These are phyloP conservation scores for Cryptocephalus primarius DNA, from an alignment of 2,888 invertebrate species.

Conservation along the genomic window DNA sequence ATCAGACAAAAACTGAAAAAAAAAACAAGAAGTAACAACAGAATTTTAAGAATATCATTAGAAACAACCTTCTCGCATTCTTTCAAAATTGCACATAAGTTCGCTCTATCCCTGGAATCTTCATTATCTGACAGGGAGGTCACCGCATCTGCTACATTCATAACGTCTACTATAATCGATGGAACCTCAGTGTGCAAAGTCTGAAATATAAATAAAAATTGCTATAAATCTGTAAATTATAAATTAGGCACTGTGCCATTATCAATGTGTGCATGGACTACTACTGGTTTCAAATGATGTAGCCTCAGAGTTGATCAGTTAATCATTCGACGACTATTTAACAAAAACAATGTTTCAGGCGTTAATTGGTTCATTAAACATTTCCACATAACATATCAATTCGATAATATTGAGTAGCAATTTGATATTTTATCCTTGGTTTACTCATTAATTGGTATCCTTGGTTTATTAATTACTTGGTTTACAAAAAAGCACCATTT, in stretches of 20 bases:
- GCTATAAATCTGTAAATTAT: constrained; percentile 5
- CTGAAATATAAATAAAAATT: constrained; percentile 40
- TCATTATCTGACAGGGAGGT: constrained; percentile 51
- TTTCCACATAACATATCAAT: too few relatives aligned
- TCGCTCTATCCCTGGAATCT: constrained; percentile 55
- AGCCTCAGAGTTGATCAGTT: too few relatives aligned
- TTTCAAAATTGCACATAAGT: constrained; percentile 67
- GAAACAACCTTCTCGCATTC: constrained; percentile 63
- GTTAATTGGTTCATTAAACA: too few relatives aligned
- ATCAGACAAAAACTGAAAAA: constrained; percentile 58
- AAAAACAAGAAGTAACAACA: constrained; percentile 3
- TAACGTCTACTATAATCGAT: constrained; percentile 73
- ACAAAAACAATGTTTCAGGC: too few relatives aligned
- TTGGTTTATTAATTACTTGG: too few relatives aligned
- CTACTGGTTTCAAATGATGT: background rate
- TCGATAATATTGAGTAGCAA: too few relatives aligned
- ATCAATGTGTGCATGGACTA: constrained; percentile 1
- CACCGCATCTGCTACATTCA: constrained; percentile 77
- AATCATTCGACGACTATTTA: too few relatives aligned
- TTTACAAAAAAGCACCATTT: too few relatives aligned
- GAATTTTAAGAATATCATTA: background rate
- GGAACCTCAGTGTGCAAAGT: constrained; percentile 67
- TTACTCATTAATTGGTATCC: too few relatives aligned
- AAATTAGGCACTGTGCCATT: background rate
- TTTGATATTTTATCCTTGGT: too few relatives aligned